Evolutionary conservation across 35 echinoderm and acorn worm species (phyloP).

Genomic region (Anneissia japonica): DNA sequence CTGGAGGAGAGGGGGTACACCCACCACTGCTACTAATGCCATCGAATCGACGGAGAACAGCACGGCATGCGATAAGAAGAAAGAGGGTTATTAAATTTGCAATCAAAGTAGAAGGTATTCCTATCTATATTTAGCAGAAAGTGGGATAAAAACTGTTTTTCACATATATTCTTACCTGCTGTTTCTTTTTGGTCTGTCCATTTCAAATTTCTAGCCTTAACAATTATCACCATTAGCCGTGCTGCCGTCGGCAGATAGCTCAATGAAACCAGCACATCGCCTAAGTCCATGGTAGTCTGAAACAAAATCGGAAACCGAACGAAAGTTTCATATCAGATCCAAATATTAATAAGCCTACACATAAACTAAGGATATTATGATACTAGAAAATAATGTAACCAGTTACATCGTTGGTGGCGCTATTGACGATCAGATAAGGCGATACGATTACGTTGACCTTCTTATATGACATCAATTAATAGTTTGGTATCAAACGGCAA

Average conservation of each 20-base stretch:
- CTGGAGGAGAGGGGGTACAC: no score
- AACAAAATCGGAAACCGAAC: not conserved
- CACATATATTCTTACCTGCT: not conserved
- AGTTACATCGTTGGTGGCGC: not conserved
- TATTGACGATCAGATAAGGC: not conserved
- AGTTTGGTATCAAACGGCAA: no score
- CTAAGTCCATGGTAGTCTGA: constrained; percentile 61
- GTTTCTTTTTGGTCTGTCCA: constrained; percentile 32
- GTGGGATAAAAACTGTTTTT: not conserved
- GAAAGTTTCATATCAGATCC: not conserved
- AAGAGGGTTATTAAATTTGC: not conserved
- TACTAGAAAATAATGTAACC: not conserved
- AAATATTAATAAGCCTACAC: not conserved
- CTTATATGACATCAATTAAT: no score
- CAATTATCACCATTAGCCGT: constrained; percentile 61
- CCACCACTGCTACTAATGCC: no score
- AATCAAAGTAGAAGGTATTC: not conserved
- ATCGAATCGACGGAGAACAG: no score
- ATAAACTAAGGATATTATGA: not conserved
- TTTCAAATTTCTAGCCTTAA: constrained; percentile 67
- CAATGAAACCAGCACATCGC: constrained; percentile 70
- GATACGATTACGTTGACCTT: no score
- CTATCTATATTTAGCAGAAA: not conserved
- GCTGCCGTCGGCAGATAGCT: constrained; percentile 80
- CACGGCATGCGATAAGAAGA: no score